phyloP scores from a whole-genome alignment of 2,888 invertebrate genomes.

The Cyclophora albipunctata region DNA sequence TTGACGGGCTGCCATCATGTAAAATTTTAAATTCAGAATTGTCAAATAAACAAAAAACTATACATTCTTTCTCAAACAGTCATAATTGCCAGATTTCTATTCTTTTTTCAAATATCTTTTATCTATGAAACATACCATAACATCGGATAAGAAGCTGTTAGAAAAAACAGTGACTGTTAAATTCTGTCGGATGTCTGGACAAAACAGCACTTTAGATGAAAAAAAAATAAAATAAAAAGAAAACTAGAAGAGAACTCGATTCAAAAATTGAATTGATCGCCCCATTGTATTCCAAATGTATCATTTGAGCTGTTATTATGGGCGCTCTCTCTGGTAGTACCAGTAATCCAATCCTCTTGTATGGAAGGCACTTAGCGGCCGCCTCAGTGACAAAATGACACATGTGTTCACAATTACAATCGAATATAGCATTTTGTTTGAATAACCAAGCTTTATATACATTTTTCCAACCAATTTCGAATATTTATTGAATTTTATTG shows the following conservation, averaged over 20 bases:
- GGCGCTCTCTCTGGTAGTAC: conserved; percentile 66
- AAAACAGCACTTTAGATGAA: conserved; percentile 74
- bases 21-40: too few relatives aligned
- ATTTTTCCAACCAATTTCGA: too few relatives aligned
- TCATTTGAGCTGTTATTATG: conserved; percentile 76
- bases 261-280: conserved; percentile 76
- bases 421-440: conserved; percentile 1
- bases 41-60: too few relatives aligned
- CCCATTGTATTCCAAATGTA: conserved; percentile 76
- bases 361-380: conserved; percentile 70
- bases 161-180: conserved; percentile 75
- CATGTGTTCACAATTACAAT: conserved; percentile 42
- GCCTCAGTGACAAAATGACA: conserved; percentile 50
- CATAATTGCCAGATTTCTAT: conserved; percentile 7
- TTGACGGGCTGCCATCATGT: too few relatives aligned
- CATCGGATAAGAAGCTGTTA: conserved; percentile 51
- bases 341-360: conserved; percentile 75
- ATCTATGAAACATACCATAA: conserved; percentile 24
- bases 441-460: too few relatives aligned
- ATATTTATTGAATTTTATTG: too few relatives aligned
- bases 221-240: conserved; percentile 62
- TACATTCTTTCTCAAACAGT: too few relatives aligned
- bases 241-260: conserved; percentile 73
- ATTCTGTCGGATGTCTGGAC: conserved; percentile 70
- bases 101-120: not conserved